Percentiles rank a stretch among this genome's conserved stretches.
Conservation (phyloP, 2,797 vertebrate species). For the Artibeus lituratus region DNA sequence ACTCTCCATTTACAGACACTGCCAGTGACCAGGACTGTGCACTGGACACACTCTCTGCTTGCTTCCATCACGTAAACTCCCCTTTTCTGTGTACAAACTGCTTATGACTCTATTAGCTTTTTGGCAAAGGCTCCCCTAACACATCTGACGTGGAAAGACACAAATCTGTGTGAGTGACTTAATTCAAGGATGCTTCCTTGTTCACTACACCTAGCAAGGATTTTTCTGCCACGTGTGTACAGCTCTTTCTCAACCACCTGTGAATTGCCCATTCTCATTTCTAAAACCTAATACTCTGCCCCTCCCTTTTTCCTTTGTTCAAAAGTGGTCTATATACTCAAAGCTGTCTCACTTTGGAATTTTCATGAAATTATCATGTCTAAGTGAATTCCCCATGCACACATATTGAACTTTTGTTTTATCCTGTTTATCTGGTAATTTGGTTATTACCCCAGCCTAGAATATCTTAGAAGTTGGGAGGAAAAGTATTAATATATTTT, state of each 20-base stretch:
- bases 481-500: background rate
- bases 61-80: background rate
- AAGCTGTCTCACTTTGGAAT: background rate
- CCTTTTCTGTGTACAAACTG: background rate
- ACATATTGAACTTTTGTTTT: background rate
- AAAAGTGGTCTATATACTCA: background rate
- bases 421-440: background rate
- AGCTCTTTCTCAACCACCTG: background rate
- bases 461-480: background rate
- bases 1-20: background rate
- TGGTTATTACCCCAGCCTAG: background rate
- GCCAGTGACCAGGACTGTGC: background rate
- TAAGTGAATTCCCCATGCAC: background rate
- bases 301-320: background rate
- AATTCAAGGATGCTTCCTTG: background rate
- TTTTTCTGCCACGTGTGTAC: background rate
- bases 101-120: background rate
- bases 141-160: background rate
- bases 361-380: background rate
- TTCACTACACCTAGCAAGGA: background rate
- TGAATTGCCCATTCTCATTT: background rate
- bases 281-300: background rate
- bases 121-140: background rate
- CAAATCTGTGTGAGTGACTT: background rate
- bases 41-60: background rate